These are phyloP conservation scores for Bovichtus variegatus DNA, from an alignment of 2,797 vertebrate genomes.

Conservation along the genomic window DNA sequence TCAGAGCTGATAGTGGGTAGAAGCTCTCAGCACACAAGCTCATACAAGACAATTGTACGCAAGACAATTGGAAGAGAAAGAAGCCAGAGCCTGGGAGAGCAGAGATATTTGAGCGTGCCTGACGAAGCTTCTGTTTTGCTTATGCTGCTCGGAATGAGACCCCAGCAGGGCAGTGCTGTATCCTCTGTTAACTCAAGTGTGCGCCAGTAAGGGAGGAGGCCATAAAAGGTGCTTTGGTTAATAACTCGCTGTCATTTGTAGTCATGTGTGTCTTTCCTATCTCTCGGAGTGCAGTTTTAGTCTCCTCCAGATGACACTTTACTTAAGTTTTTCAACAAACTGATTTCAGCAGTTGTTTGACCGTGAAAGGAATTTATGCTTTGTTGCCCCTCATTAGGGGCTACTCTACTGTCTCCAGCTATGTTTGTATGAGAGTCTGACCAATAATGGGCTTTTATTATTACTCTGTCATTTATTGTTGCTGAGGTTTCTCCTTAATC, in stretches of 20 bases:
- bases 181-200: conserved; percentile 71
- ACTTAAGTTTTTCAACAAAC: conserved; percentile 60
- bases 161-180: conserved; percentile 59
- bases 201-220: conserved; percentile 48
- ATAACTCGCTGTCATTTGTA: conserved; percentile 62
- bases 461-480: conserved; percentile 35
- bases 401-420: conserved; percentile 19
- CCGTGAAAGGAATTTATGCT: conserved; percentile 52
- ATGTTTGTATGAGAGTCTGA: conserved; percentile 24
- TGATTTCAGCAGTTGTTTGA: conserved; percentile 56
- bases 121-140: conserved; percentile 48
- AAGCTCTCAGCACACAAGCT: conserved; percentile 43
- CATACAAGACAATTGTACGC: conserved; percentile 48
- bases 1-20: conserved; percentile 52
- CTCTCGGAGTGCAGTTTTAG: conserved; percentile 53
- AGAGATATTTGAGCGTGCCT: conserved; percentile 53
- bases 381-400: conserved; percentile 51
- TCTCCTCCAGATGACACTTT: conserved; percentile 58
- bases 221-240: conserved; percentile 59
- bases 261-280: conserved; percentile 62
- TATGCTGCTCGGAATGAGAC: conserved; percentile 63
- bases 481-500: not conserved
- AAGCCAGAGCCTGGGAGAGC: conserved; percentile 38
- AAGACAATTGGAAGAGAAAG: conserved; percentile 51
- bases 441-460: conserved; percentile 41